phyloP scores from a whole-genome alignment of 1,140 invertebrate genomes.

The Tribolium madens region DNA sequence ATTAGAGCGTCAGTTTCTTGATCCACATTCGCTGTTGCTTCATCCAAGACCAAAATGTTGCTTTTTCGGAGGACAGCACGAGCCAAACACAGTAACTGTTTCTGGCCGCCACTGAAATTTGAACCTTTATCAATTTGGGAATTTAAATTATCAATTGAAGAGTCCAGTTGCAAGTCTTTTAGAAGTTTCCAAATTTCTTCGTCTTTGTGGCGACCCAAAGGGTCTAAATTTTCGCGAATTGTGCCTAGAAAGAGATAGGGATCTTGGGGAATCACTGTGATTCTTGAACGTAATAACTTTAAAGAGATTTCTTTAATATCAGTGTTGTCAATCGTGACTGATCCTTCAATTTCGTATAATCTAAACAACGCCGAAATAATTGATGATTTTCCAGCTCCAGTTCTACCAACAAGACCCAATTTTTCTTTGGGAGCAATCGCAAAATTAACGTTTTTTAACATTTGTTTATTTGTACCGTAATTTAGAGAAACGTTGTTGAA shows the following conservation, averaged over 20 bases:
- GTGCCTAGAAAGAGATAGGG: constrained; percentile 73
- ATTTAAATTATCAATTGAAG: constrained; percentile 53
- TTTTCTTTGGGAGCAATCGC: constrained; percentile 73
- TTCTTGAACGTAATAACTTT: constrained; percentile 69
- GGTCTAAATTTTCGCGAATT: constrained; percentile 71
- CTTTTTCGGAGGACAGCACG: constrained; percentile 80
- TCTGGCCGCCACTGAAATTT: constrained; percentile 85
- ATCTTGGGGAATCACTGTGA: constrained; percentile 76
- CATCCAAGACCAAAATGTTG: constrained; percentile 83
- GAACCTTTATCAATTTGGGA: constrained; percentile 73
- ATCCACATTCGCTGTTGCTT: constrained; percentile 79
- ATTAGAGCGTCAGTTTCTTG: constrained; percentile 77
- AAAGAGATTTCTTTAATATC: constrained; percentile 73
- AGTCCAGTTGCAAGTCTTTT: constrained; percentile 61
- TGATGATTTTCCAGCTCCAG: constrained; percentile 80
- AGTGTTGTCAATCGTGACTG: constrained; percentile 75
- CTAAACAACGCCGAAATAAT: constrained; percentile 80
- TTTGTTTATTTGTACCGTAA: constrained; percentile 75
- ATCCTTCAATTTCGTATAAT: constrained; percentile 72
- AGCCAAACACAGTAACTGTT: constrained; percentile 84
- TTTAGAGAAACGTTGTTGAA: constrained; percentile 74
- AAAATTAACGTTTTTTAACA: constrained; percentile 75
- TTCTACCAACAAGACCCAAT: constrained; percentile 57
- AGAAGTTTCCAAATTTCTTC: constrained; percentile 60
- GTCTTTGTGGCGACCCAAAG: constrained; percentile 69